These are phyloP conservation scores for Enteromius mattozi DNA, from an alignment of 2,797 vertebrate species.

Conservation along the genomic window DNA sequence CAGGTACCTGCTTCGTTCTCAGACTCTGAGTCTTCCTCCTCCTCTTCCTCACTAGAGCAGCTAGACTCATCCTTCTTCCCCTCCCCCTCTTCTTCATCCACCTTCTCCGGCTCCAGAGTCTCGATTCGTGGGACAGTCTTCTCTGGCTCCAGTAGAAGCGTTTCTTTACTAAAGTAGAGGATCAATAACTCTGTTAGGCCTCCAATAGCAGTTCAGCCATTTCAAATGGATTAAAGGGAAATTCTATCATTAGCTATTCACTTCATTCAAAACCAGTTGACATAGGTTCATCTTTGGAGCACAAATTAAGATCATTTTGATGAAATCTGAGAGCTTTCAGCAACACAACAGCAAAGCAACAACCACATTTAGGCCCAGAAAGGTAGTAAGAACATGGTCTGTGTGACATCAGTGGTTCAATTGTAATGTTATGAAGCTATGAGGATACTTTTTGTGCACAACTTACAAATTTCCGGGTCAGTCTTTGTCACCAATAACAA, in stretches of 20 bases:
- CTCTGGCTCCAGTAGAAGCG: constrained; percentile 91
- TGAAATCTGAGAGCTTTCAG: neutral
- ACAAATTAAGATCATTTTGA: neutral
- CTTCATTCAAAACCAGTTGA: neutral
- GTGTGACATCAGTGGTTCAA: neutral
- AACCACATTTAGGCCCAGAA: neutral
- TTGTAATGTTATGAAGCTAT: neutral
- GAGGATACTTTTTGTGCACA: neutral
- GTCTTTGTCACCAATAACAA: neutral
- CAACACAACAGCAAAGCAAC: neutral
- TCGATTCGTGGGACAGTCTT: constrained; percentile 90
- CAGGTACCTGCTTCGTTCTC: constrained; percentile 91
- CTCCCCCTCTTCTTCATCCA: constrained; percentile 93
- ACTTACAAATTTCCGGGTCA: neutral
- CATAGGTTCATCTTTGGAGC: neutral
- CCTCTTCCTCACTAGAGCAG: constrained; percentile 98
- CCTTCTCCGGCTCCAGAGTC: constrained; percentile 94
- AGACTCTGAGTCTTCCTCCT: constrained; percentile 97
- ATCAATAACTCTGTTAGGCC: neutral
- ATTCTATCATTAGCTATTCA: neutral
- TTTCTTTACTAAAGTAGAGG: constrained; percentile 86
- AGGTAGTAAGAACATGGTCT: neutral
- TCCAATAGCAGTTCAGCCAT: neutral
- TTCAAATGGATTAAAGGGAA: neutral
- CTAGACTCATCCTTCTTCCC: constrained; percentile 98